Evolutionary conservation across 2,797 vertebrate species (phyloP).

Genomic region (Staurois parvus): DNA sequence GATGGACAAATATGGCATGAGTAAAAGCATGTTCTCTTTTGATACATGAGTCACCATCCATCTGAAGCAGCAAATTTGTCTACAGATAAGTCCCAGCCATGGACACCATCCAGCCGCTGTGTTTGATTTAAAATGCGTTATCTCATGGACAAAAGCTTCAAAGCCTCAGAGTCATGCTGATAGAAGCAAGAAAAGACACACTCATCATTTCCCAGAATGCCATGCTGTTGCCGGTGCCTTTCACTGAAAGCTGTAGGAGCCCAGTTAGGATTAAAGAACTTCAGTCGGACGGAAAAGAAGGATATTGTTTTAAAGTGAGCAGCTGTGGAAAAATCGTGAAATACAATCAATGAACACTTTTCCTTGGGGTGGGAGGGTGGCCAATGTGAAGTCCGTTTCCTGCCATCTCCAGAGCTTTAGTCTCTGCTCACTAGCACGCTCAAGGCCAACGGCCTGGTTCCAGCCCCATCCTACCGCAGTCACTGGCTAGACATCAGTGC

Average conservation of each 20-base stretch:
- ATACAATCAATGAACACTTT: too few relatives aligned
- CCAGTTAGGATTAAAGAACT: background rate
- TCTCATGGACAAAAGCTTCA: constrained; percentile 8
- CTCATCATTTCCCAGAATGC: background rate
- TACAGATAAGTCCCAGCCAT: background rate
- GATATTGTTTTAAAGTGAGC: too few relatives aligned
- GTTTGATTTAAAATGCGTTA: constrained; percentile 12
- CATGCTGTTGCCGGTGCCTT: background rate
- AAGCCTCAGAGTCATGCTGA: background rate
- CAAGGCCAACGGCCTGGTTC: too few relatives aligned
- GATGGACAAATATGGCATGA: too few relatives aligned
- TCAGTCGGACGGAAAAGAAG: background rate
- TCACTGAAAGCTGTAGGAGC: background rate
- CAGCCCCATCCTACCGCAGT: too few relatives aligned
- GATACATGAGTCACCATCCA: background rate
- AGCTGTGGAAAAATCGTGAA: too few relatives aligned
- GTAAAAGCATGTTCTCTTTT: background rate
- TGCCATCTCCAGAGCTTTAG: too few relatives aligned
- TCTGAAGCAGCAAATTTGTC: background rate
- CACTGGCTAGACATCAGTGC: too few relatives aligned
- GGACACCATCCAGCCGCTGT: background rate
- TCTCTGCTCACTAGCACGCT: too few relatives aligned
- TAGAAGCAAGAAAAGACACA: background rate
- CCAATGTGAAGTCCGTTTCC: too few relatives aligned
- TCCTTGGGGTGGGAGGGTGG: too few relatives aligned